Percentiles rank a stretch among this genome's conserved stretches.
These are phyloP conservation scores for Stratiomys singularior DNA, from an alignment of 2,888 invertebrate genomes.

Conservation along the genomic window DNA sequence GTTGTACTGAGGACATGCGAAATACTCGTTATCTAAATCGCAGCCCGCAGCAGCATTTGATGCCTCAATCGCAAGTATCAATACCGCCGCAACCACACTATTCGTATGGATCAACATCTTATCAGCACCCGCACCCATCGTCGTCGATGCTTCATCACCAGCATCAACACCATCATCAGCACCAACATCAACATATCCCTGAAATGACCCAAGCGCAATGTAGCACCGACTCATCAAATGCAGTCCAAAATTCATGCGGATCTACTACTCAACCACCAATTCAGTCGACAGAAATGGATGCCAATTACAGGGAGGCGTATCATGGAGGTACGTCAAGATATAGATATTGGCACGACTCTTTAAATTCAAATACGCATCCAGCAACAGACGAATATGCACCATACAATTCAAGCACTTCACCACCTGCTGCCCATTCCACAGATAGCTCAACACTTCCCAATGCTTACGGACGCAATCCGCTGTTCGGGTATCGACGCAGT, in stretches of 20 bases:
- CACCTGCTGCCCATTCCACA: conserved; percentile 56
- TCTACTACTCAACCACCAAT: neutral
- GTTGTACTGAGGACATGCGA: neutral
- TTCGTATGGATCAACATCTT: neutral
- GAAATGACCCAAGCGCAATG: neutral
- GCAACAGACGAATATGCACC: conserved; percentile 11
- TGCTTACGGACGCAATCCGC: conserved; percentile 17
- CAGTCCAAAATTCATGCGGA: neutral
- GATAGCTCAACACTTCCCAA: conserved; percentile 46
- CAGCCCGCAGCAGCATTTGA: neutral
- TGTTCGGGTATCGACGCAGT: conserved; percentile 45
- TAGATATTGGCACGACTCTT: conserved; percentile 14
- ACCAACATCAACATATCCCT: conserved; percentile 18
- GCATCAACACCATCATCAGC: conserved; percentile 18
- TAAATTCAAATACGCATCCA: conserved; percentile 44
- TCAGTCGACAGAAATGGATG: conserved; percentile 36
- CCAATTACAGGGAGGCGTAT: conserved; percentile 36
- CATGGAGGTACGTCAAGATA: conserved; percentile 25
- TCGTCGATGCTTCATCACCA: neutral
- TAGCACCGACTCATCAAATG: neutral
- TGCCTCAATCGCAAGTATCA: neutral
- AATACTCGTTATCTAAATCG: conserved; percentile 13
- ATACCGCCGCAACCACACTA: neutral
- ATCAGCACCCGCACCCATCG: conserved; percentile 3
- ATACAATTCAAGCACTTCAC: conserved; percentile 59